Conservation (phyloP, 2,797 vertebrate species). For the Heliangelus exortis region DNA sequence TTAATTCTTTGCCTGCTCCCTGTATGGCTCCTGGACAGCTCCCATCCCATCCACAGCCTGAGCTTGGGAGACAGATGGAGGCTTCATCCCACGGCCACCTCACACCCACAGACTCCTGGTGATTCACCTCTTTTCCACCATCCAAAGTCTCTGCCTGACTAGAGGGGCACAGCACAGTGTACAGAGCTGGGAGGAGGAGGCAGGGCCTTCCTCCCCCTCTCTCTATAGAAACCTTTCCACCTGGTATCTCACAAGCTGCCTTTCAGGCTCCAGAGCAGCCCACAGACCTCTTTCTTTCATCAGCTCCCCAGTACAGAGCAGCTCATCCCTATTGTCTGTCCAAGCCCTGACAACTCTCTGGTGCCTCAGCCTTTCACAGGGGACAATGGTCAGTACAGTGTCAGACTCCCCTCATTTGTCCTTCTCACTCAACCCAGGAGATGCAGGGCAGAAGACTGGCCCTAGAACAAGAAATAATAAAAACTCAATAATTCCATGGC, state of each 20-base stretch:
- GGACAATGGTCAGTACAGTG: not conserved
- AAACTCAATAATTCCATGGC: too few species aligned
- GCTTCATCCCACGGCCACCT: constrained; percentile 38
- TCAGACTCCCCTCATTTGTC: not conserved
- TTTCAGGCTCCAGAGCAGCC: not conserved
- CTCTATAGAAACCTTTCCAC: not conserved
- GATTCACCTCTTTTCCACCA: constrained; percentile 46
- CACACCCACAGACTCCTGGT: constrained; percentile 32
- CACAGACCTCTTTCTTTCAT: not conserved
- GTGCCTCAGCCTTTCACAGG: not conserved
- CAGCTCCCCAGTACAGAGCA: not conserved
- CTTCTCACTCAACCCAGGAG: rapidly evolving
- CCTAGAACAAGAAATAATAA: not conserved
- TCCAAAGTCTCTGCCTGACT: not conserved
- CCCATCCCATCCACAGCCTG: not conserved
- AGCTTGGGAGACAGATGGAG: constrained; percentile 37
- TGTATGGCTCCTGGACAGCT: not conserved
- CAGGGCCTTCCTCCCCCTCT: not conserved
- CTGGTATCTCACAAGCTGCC: constrained; percentile 21
- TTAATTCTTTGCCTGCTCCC: constrained; percentile 6
- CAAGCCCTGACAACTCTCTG: not conserved
- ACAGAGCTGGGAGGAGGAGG: not conserved
- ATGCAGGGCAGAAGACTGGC: not conserved
- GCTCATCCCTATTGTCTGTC: not conserved
- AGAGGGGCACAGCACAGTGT: not conserved